Conservation (phyloP, 2,888 invertebrate genomes). For the Apoda limacodes region DNA sequence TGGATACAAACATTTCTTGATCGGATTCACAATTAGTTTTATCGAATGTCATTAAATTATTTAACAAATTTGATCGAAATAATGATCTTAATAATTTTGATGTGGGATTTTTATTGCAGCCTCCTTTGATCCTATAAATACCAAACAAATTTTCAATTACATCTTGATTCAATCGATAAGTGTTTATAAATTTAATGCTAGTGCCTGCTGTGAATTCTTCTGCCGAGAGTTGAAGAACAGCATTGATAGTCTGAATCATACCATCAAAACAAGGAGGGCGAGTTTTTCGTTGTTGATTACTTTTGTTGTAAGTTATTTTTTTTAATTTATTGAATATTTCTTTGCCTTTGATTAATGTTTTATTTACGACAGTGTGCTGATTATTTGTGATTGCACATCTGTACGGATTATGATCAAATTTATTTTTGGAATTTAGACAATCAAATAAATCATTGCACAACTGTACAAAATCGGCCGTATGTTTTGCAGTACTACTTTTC, state of each 20-base stretch:
- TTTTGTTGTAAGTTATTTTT: conserved; percentile 1
- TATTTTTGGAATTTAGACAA: conserved; percentile 10
- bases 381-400: conserved; percentile 9
- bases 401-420: conserved; percentile 11
- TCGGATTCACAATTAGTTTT: conserved; percentile 13
- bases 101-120: conserved; percentile 18
- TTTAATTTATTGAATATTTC: conserved; percentile 2
- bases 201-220: conserved; percentile 10
- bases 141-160: conserved; percentile 19
- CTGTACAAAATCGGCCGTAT: conserved; percentile 9
- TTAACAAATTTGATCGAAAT: conserved; percentile 15
- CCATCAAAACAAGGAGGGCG: conserved; percentile 5
- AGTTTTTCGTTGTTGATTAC: conserved; percentile 1
- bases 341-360: conserved; percentile 3
- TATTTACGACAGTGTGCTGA: not conserved
- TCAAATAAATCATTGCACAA: conserved; percentile 12
- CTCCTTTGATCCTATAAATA: conserved; percentile 16
- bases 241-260: conserved; percentile 8
- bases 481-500: not conserved
- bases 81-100: conserved; percentile 12
- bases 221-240: conserved; percentile 7
- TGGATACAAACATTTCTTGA: conserved; percentile 5
- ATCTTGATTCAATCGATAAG: conserved; percentile 18
- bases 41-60: conserved; percentile 11
- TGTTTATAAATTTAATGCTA: conserved; percentile 16